Evolutionary conservation across 2,113 vertebrate species (phyloP), one percentile per base, ranked within the genome.

Genomic region (Thunnus thynnus): DNA sequence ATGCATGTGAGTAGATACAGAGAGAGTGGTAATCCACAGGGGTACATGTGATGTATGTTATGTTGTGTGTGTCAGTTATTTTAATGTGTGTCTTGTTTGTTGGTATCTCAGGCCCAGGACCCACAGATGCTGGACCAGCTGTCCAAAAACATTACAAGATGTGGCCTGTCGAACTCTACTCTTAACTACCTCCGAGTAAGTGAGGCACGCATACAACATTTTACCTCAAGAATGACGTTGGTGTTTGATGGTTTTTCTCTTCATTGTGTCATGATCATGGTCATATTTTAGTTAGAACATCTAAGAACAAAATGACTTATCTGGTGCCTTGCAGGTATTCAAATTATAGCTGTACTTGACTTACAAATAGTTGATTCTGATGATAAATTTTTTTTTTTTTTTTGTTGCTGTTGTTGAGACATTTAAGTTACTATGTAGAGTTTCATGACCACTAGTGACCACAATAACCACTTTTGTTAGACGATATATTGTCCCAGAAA

Each of bases 101-200:
- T 68, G 0, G 27, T 68, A 9, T 84, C 56, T 48, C 78, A 99
- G 98, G 97, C 98, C 88, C 98, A 99, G 93, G 98, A 99, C 94
- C 97, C 98, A 84, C 97, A 98, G 95, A 99, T 99, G 97, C 93
- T 99, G 95, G 98, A 99, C 92, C 98, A 99, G 95, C 95, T 99
- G 91, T 99, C 98, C 84, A 99, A 99, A 96, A 99, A 99, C 92
- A 99, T 99, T 92, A 99, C 98, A 72, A 97, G 98, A 91, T 99
- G 98, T 94, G 98, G 98, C 90, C 96, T 99, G 89, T 98, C 98
- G 72, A 99, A 99, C 94, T 99, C 97, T 92, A 99, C 98, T 84
- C 97, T 99, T 76, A 99, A 99, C 98, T 99, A 99, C 98, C 98
- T 99, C 98, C 97, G 98, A 96, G 98, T 99, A 72, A 89, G 93